A percentile compares a stretch with the other conserved stretches of the same genome.
These are phyloP conservation scores for Drosophila athabasca DNA, from an alignment of 1,140 invertebrate genomes.

Conservation along the genomic window DNA sequence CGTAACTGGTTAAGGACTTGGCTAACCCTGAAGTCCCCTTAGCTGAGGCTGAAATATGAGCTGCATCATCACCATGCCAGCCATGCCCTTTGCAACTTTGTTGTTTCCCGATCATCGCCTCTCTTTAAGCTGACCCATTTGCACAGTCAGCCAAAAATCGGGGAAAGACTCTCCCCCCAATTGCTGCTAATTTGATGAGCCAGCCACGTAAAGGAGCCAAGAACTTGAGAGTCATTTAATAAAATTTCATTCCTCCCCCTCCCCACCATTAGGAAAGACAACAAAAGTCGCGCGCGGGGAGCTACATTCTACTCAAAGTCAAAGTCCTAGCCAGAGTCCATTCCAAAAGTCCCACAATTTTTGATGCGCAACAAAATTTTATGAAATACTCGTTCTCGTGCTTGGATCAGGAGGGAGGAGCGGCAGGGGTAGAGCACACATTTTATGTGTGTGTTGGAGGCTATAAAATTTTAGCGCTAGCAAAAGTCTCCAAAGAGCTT, in stretches of 20 bases:
- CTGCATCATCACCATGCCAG: slow-evolving; percentile 6
- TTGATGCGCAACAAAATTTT: slow-evolving; percentile 79
- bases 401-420: too few species aligned
- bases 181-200: slow-evolving; percentile 49
- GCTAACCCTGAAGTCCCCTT: not conserved
- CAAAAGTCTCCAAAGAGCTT: slow-evolving; percentile 62
- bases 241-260: slow-evolving; percentile 63
- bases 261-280: slow-evolving; percentile 18
- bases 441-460: slow-evolving; percentile 69
- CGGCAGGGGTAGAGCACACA: slow-evolving; percentile 41
- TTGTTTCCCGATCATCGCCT: slow-evolving; percentile 3
- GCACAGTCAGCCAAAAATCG: slow-evolving; percentile 23
- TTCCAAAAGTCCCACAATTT: slow-evolving; percentile 46
- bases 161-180: too few species aligned
- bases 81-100: slow-evolving; percentile 1
- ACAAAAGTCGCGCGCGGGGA: slow-evolving; percentile 17
- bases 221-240: slow-evolving; percentile 72
- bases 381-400: slow-evolving; percentile 65
- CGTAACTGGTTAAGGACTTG: slow-evolving; percentile 7
- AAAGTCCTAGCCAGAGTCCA: slow-evolving; percentile 34
- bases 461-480: slow-evolving; percentile 79
- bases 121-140: slow-evolving; percentile 31
- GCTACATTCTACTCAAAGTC: slow-evolving; percentile 1
- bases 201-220: slow-evolving; percentile 46
- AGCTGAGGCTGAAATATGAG: slow-evolving; percentile 20